phyloP scores from a whole-genome alignment of 1,140 invertebrate genomes.

The Dendroctonus valens region DNA sequence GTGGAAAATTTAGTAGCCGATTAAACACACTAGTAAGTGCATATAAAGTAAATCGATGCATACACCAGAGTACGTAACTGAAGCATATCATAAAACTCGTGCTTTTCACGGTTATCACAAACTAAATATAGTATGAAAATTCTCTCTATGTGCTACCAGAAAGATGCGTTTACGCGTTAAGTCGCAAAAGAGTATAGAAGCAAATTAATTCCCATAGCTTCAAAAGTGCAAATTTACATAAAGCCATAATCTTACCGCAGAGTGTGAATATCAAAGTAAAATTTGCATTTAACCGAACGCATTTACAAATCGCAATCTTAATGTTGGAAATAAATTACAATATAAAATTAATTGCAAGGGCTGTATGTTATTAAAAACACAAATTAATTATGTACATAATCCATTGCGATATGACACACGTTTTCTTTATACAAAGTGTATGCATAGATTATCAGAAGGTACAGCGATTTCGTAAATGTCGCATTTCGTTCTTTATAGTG shows the following conservation, averaged over 20 bases:
- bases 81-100: constrained; percentile 7
- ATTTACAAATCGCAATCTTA: too few relatives aligned
- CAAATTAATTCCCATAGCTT: background rate
- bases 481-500: too few relatives aligned
- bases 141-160: too few relatives aligned
- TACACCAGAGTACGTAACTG: constrained; percentile 1
- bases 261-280: too few relatives aligned
- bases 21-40: constrained; percentile 16
- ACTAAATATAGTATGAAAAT: constrained; percentile 19
- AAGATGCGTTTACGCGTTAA: background rate
- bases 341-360: too few relatives aligned
- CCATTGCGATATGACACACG: constrained; percentile 3
- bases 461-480: too few relatives aligned
- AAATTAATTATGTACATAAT: background rate
- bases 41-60: constrained; percentile 17
- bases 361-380: too few relatives aligned
- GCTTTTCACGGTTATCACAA: constrained; percentile 5
- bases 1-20: constrained; percentile 9
- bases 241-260: too few relatives aligned
- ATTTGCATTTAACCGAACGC: too few relatives aligned
- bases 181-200: background rate
- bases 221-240: too few relatives aligned
- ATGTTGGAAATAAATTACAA: too few relatives aligned
- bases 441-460: too few relatives aligned
- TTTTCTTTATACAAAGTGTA: background rate